phyloP scores from a whole-genome alignment of 1,140 invertebrate species.

The Drosophila lini region DNA sequence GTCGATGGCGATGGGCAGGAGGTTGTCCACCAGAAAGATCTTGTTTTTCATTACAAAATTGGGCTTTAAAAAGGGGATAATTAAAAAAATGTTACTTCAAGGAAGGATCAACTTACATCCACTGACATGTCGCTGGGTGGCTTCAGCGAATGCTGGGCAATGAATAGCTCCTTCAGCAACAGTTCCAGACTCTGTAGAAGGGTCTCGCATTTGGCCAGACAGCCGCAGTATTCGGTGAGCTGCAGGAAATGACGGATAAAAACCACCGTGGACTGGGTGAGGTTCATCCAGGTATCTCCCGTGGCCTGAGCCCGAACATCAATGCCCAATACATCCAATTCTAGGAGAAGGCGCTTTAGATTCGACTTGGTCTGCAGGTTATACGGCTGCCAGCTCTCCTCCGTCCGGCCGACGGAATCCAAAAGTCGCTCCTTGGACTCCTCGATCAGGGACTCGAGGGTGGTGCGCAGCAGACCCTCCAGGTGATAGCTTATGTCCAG shows the following conservation, averaged over 20 bases:
- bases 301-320: conserved; percentile 77
- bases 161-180: conserved; percentile 70
- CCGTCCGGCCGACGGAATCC: conserved; percentile 89
- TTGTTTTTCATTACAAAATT: conserved; percentile 84
- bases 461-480: conserved; percentile 90
- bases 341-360: conserved; percentile 84
- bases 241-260: conserved; percentile 79
- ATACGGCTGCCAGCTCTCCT: conserved; percentile 90
- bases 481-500: conserved; percentile 91
- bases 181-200: conserved; percentile 69
- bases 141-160: conserved; percentile 75
- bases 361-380: conserved; percentile 88
- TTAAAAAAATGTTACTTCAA: no score
- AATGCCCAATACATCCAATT: conserved; percentile 85
- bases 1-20: conserved; percentile 76
- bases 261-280: conserved; percentile 80
- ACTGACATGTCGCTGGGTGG: conserved; percentile 72
- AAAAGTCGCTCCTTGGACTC: conserved; percentile 85
- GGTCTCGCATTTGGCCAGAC: conserved; percentile 75
- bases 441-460: conserved; percentile 85
- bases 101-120: conserved; percentile 57
- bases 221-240: conserved; percentile 76
- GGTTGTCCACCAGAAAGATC: conserved; percentile 75
- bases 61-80: conserved; percentile 47
- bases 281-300: conserved; percentile 82